Base-by-base conservation (phyloP, 2,797 vertebrate genomes). In the Tenualosa ilisha region DNA sequence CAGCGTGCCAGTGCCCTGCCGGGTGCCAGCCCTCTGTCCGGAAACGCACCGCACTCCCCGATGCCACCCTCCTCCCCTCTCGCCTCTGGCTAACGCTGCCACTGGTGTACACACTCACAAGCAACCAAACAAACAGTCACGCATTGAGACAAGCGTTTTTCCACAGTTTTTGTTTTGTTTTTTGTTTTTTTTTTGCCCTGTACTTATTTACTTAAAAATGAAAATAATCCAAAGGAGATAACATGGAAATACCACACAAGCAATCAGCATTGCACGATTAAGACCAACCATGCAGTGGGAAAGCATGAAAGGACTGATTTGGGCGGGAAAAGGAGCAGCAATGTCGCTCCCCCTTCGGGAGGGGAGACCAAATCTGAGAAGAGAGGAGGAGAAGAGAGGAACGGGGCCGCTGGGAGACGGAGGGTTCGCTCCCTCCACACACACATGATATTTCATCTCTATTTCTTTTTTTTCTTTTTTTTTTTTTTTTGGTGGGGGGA, bases 1-100 rank as follows among this genome's bases (percentile, higher is more conserved):
- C 86, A 50, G 72, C 88, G 90, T 95, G 95, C 95, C 95, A 96
- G 93, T 94, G 94, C 91, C 89, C 92, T 91, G 93, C 93, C 94
- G 92, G 91, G 92, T 81, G 91, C 92, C 93, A 94, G 89, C 91
- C 83, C 81, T 91, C 91, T 88, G 90, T 93, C 93, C 94, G 94
- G 91, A 92, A 92, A 94, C 91, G 90, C 93, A 92, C 89, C 68
- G 37, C 31, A 3, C 68, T 31, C 13, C 15, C 37, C 68, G 13
- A 5, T 6, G 87, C 65, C 90, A 91, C 88, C 65, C 31, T 85
- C 81, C 12, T 43, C 54, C 72, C 83, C 83, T 82, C 63, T 82
- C 83, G 56, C 86, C 85, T 15, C 68, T 75, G 68, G 68, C 68
- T 75, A 17, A 15, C 17, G 68, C 13, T 43, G 31, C 15, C 12